Conservation (phyloP, 2,797 vertebrate species). For the Sphenopsis melanotis region DNA sequence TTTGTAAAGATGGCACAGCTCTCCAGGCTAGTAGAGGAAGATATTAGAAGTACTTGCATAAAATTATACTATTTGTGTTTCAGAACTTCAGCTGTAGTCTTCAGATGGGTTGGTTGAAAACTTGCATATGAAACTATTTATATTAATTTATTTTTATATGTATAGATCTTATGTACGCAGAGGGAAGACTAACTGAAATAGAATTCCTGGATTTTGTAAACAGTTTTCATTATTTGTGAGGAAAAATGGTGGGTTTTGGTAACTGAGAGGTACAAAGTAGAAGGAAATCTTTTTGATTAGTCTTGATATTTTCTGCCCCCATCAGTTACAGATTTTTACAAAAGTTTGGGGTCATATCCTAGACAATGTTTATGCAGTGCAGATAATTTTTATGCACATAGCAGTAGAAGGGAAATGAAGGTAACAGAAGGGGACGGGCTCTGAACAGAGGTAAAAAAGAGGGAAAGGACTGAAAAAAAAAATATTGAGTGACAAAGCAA, state of each 20-base stretch:
- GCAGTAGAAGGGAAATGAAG: not conserved
- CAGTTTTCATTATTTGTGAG: not conserved
- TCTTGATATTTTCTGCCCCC: not conserved
- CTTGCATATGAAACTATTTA: not conserved
- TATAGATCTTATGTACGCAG: fast-evolving
- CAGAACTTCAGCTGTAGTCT: not conserved
- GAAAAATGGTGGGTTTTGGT: not conserved
- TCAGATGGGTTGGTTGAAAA: not conserved
- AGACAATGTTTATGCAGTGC: not conserved
- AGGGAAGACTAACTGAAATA: not conserved
- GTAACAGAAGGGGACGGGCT: not conserved
- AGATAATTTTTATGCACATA: not conserved
- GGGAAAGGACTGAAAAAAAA: not conserved
- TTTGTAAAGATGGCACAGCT: not conserved
- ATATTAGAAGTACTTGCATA: not conserved
- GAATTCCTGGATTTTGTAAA: not conserved
- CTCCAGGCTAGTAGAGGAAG: not conserved
- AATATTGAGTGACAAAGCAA: not conserved
- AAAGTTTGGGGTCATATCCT: not conserved
- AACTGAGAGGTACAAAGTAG: not conserved
- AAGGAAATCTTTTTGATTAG: not conserved
- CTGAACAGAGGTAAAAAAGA: not conserved
- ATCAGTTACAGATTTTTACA: not conserved
- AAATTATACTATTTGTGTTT: not conserved
- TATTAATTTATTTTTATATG: not conserved